phyloP scores from a whole-genome alignment of 1,140 invertebrate genomes.

The Prorops nasuta region DNA sequence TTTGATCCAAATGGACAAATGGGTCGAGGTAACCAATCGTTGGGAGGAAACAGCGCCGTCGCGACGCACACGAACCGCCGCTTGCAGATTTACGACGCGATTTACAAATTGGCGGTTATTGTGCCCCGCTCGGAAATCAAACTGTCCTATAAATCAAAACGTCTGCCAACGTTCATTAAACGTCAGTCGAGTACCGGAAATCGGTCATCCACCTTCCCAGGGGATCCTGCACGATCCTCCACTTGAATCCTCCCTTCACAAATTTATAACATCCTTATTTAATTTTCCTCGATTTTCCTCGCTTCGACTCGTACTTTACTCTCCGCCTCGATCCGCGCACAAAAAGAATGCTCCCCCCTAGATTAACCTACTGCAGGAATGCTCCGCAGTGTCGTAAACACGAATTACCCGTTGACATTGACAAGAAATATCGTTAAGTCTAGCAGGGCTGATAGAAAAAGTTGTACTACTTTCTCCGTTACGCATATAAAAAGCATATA shows the following conservation, averaged over 20 bases:
- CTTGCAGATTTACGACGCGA: slow-evolving; percentile 56
- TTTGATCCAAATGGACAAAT: slow-evolving; percentile 50
- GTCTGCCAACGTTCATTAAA: slow-evolving; percentile 53
- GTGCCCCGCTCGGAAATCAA: slow-evolving; percentile 51
- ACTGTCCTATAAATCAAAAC: slow-evolving; percentile 56
- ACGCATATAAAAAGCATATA: no score
- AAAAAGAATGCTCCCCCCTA: no score
- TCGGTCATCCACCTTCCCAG: slow-evolving; percentile 28
- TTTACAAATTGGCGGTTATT: slow-evolving; percentile 59
- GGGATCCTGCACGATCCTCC: slow-evolving; percentile 9
- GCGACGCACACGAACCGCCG: no score
- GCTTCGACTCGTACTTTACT: no score
- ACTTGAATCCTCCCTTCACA: neutral
- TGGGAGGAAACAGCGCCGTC: slow-evolving; percentile 6
- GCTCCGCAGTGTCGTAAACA: no score
- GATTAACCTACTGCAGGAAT: no score
- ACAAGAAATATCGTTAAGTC: no score
- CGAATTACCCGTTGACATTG: no score
- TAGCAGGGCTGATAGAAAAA: no score
- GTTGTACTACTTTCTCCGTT: no score
- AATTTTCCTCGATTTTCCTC: no score
- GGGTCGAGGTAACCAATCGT: slow-evolving; percentile 22
- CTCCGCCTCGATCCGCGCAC: no score
- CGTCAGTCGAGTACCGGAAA: slow-evolving; percentile 44
- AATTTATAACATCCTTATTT: neutral